These are phyloP conservation scores for Smithornis capensis DNA, from an alignment of 2,113 vertebrate species.

Conservation along the genomic window DNA sequence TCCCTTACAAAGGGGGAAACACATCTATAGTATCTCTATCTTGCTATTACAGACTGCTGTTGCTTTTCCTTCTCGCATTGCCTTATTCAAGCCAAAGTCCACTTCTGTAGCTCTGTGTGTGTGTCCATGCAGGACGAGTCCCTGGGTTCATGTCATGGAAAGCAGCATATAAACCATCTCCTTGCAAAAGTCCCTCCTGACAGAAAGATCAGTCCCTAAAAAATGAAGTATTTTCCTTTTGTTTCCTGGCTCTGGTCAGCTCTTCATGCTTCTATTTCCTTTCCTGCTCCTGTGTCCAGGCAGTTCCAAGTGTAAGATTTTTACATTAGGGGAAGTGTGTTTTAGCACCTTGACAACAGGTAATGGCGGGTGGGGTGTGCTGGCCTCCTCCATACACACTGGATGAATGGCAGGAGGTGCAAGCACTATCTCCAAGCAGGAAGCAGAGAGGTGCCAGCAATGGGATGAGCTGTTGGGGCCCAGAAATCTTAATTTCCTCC, in stretches of 20 bases:
- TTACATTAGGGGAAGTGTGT: background rate
- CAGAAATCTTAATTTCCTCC: background rate
- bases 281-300: rapidly evolving
- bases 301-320: background rate
- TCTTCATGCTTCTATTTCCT: background rate
- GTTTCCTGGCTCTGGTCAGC: background rate
- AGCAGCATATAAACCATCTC: background rate
- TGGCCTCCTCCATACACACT: background rate
- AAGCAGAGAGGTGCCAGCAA: too few relatives aligned
- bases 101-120: background rate
- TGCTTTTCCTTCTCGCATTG: background rate
- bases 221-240: background rate
- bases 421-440: background rate
- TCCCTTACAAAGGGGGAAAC: background rate
- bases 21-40: background rate
- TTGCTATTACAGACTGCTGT: background rate
- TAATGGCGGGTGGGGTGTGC: too few relatives aligned
- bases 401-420: background rate
- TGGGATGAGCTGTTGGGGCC: background rate
- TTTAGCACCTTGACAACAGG: background rate
- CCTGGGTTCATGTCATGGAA: background rate
- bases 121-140: background rate
- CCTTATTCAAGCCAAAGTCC: background rate
- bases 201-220: background rate
- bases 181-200: background rate